phyloP scores from a whole-genome alignment of 2,888 invertebrate species.

The Plagiodera versicolora region DNA sequence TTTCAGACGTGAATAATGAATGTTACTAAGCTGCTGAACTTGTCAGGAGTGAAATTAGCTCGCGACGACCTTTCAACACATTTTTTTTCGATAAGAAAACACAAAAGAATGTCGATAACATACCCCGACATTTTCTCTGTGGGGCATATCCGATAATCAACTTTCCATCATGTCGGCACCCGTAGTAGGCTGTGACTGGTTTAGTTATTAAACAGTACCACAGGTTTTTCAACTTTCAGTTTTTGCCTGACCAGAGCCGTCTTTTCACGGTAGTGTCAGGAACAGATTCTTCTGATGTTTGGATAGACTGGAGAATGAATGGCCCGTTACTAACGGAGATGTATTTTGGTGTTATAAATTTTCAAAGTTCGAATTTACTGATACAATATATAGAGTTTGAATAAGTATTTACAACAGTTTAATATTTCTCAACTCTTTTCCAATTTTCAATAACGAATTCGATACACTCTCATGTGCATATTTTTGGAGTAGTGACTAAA shows the following conservation, averaged over 20 bases:
- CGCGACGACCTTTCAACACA: neutral
- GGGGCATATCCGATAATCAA: neutral
- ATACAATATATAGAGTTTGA: too few species aligned
- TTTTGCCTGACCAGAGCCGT: neutral
- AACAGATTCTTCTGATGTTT: neutral
- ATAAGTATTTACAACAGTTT: too few species aligned
- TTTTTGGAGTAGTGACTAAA: too few species aligned
- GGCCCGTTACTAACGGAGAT: too few species aligned
- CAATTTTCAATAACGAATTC: too few species aligned
- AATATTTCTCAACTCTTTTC: too few species aligned
- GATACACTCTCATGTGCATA: too few species aligned
- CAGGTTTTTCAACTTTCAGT: neutral
- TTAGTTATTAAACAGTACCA: constrained; percentile 17
- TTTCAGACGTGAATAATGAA: too few species aligned
- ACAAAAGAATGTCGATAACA: constrained; percentile 2
- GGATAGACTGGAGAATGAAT: neutral
- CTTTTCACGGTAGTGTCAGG: neutral
- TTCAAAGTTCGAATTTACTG: too few species aligned
- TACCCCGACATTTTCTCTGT: constrained; percentile 8
- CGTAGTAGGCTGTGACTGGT: neutral
- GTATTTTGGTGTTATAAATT: too few species aligned
- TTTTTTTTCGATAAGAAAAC: neutral
- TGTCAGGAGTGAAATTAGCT: too few species aligned
- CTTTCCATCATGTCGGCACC: constrained; percentile 11
- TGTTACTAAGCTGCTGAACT: too few species aligned